Percentiles rank a stretch among this genome's conserved stretches.
Conservation (phyloP, 2,888 invertebrate genomes). For the Acronicta alni region DNA sequence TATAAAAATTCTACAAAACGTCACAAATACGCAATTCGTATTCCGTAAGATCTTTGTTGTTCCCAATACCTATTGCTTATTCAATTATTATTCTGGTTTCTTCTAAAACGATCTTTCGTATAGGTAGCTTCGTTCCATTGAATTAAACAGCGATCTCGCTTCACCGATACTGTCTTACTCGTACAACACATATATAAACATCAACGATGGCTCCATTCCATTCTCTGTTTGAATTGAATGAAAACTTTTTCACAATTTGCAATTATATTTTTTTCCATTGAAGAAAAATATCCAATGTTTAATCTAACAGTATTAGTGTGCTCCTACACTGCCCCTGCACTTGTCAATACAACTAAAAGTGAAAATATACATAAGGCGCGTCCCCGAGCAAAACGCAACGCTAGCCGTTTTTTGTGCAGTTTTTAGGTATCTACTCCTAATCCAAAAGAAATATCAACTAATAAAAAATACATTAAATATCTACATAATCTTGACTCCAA, state of each 20-base stretch:
- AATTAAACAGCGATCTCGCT: neutral
- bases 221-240: neutral
- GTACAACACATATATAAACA: neutral
- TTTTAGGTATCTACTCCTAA: no score
- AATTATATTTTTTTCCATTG: slow-evolving; percentile 11
- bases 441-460: no score
- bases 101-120: no score
- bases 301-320: neutral
- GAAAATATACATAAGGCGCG: no score
- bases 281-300: slow-evolving; percentile 5
- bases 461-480: no score
- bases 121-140: neutral
- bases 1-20: slow-evolving; percentile 6
- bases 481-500: no score
- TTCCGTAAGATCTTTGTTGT: slow-evolving; percentile 18
- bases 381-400: no score
- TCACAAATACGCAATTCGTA: slow-evolving; percentile 27
- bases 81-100: slow-evolving; percentile 18
- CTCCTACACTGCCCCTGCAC: no score
- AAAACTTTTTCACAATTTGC: slow-evolving; percentile 8
- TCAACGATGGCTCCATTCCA: slow-evolving; percentile 4
- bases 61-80: slow-evolving; percentile 35
- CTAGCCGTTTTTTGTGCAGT: no score
- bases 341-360: no score
- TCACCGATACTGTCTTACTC: neutral